Conservation (phyloP, 2,113 vertebrate species). For the Sphaerodactylus townsendi region DNA sequence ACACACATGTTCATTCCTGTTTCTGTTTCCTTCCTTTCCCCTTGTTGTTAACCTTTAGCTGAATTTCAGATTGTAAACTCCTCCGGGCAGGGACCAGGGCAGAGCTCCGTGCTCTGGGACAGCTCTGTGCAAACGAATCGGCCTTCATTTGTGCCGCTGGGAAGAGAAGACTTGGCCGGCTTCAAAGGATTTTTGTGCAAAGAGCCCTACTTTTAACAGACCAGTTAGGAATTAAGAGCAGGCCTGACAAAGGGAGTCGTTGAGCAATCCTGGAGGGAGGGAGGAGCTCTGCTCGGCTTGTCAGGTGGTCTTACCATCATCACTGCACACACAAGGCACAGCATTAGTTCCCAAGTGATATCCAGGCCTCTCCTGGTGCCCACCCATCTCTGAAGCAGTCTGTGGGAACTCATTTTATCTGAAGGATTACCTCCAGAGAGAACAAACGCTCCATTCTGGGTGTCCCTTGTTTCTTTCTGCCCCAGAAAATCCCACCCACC, state of each 20-base stretch:
- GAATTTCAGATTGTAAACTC: too few species aligned
- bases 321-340: not conserved
- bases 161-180: too few species aligned
- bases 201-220: too few species aligned
- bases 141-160: too few species aligned
- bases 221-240: not conserved
- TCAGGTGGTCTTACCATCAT: not conserved
- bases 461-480: not conserved
- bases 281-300: not conserved
- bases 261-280: too few species aligned
- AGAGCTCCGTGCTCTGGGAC: too few species aligned
- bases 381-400: not conserved
- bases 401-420: slow-evolving; percentile 3
- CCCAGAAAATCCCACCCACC: not conserved
- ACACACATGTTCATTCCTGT: too few species aligned
- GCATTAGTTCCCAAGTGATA: not conserved
- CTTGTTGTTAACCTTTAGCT: too few species aligned
- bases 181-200: too few species aligned
- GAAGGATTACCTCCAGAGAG: not conserved
- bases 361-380: not conserved
- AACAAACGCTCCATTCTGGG: not conserved
- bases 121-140: not conserved
- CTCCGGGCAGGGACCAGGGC: too few species aligned
- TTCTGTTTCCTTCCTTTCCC: too few species aligned
- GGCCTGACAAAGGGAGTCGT: not conserved